Evolutionary conservation across 1,140 invertebrate genomes (phyloP).

Genomic region (Brachionus rotundiformis): DNA sequence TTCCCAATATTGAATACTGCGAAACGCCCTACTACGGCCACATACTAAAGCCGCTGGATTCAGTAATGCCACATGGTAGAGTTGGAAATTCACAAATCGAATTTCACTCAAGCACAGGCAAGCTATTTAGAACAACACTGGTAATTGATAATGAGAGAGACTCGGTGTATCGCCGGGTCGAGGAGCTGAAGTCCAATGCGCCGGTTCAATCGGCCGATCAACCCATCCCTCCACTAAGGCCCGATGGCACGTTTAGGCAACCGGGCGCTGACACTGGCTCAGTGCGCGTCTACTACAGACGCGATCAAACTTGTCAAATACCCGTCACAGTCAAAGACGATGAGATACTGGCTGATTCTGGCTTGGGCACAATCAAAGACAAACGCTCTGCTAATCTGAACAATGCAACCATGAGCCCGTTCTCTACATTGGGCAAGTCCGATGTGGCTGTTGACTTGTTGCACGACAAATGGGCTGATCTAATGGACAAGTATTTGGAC

Average conservation of each 20-base stretch:
- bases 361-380: not conserved
- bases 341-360: not conserved
- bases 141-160: conserved; percentile 48
- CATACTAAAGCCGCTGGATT: conserved; percentile 45
- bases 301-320: conserved; percentile 13
- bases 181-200: conserved; percentile 21
- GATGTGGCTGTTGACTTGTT: conserved; percentile 31
- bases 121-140: conserved; percentile 27
- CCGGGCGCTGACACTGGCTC: conserved; percentile 21
- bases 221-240: conserved; percentile 11
- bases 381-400: conserved; percentile 6
- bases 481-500: conserved; percentile 50
- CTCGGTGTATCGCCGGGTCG: conserved; percentile 29
- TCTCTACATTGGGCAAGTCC: conserved; percentile 32
- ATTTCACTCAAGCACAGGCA: conserved; percentile 43
- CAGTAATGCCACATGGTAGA: not conserved
- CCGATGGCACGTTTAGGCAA: conserved; percentile 46
- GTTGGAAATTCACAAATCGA: conserved; percentile 34
- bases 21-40: conserved; percentile 51
- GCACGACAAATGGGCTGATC: conserved; percentile 41
- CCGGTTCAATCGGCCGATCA: not conserved
- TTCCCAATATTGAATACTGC: conserved; percentile 49
- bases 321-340: not conserved
- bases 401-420: conserved; percentile 26
- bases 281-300: conserved; percentile 39